Evolutionary conservation across 2,797 vertebrate genomes (phyloP).

Genomic region (Trachops cirrhosus): DNA sequence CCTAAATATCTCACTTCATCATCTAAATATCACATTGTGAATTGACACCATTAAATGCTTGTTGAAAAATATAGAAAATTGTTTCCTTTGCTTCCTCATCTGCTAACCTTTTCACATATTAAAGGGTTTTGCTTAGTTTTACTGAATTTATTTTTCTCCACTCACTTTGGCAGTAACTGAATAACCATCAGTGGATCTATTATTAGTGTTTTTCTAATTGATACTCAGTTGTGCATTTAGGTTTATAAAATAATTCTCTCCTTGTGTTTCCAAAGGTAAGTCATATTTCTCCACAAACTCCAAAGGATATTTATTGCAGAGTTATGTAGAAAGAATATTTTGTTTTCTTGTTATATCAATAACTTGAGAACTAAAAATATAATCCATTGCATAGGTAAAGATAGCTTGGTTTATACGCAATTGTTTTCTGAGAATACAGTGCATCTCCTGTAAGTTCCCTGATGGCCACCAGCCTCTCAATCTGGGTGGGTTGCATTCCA

Average conservation of each 20-base stretch:
- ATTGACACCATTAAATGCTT: neutral
- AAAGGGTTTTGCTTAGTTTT: neutral
- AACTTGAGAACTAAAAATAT: conserved; percentile 31
- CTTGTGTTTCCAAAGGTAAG: conserved; percentile 6
- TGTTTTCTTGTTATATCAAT: conserved; percentile 53
- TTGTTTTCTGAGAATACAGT: conserved; percentile 75
- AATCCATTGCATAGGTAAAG: conserved; percentile 24
- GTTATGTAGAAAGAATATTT: neutral
- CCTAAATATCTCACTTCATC: neutral
- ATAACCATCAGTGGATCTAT: neutral
- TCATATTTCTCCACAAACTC: conserved; percentile 26
- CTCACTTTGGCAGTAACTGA: neutral
- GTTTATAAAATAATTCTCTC: conserved; percentile 43
- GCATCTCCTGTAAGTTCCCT: conserved; percentile 73
- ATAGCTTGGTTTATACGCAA: conserved; percentile 27
- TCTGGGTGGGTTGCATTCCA: conserved; percentile 79
- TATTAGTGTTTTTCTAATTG: conserved; percentile 17
- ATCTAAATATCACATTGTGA: neutral
- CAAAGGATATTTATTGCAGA: conserved; percentile 25
- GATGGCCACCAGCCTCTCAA: conserved; percentile 77
- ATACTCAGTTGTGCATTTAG: neutral
- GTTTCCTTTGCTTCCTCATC: neutral
- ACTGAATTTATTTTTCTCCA: neutral
- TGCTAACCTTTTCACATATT: neutral
- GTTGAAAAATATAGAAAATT: conserved; percentile 33